Evolutionary conservation across 2,888 invertebrate species (phyloP), one percentile per base, ranked within the genome.

Genomic region (Agriopis leucophaearia): DNA sequence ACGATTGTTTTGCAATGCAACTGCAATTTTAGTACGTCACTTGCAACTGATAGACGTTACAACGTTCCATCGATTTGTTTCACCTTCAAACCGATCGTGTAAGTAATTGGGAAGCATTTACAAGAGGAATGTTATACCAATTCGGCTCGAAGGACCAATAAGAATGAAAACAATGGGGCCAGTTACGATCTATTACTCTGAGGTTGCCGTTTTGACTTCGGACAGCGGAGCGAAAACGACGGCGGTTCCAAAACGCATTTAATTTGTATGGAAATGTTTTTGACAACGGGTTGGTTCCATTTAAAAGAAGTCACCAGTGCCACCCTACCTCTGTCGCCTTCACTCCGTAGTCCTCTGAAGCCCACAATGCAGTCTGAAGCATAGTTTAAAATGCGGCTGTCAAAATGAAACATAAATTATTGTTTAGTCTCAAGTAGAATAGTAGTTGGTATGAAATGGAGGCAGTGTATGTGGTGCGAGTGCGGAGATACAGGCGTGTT

Each of bases 401-500:
- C 13, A 51, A 35, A 51, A 13, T 27, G 12, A 4, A 51, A 35
- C n/a, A 35, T 8, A 35, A 13, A 8, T n/a, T 1, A 9, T n/a
- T 47, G 8, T 18, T 27, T 27, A n/a, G n/a, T 51, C 35, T 51
- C n/a, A 8, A 51, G 51, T 51, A 51, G 13, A 48, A 1, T 45
- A 36, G 8, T 1, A 4, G n/a, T 15, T 9, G 18, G 64, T 63
- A 76, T 81, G 80, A 78, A 81, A 79, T 81, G 81, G 76, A 76
- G 77, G 75, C 74, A 52, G 59, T 12, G 45, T 64, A 56, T 45
- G 58, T 54, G 64, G 74, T 67, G 74, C 71, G 75, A 81, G 81
- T 76, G 80, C 80, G 78, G 80, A 86, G 86, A 55, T 89, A 86
- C 86, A 88, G 87, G 87, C 89, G 89, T 90, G 88, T 89, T 90